A percentile compares a stretch with the other conserved stretches of the same genome.
These are phyloP conservation scores for Prunella himalayana DNA, from an alignment of 2,113 vertebrate genomes.

Conservation along the genomic window DNA sequence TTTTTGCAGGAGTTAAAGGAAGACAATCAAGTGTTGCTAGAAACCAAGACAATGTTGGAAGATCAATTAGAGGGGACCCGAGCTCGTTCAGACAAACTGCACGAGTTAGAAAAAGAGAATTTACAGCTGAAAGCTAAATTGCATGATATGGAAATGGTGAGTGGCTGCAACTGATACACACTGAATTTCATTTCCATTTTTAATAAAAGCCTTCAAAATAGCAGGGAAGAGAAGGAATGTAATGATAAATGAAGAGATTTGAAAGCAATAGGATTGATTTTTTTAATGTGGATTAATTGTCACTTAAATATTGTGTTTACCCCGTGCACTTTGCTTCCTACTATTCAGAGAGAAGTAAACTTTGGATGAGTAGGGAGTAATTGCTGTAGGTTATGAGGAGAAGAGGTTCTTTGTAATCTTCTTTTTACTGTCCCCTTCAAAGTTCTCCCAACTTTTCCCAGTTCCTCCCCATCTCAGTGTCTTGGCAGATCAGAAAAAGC, in stretches of 20 bases:
- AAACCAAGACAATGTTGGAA: constrained; percentile 96
- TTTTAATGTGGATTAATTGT: not conserved
- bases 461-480: not conserved
- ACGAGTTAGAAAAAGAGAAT: constrained; percentile 95
- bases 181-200: not conserved
- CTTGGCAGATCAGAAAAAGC: not conserved
- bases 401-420: not conserved
- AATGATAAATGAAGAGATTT: not conserved
- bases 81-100: constrained; percentile 92
- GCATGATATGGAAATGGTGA: constrained; percentile 96
- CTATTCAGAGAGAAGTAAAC: not conserved
- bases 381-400: not conserved
- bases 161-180: not conserved
- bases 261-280: fast-evolving
- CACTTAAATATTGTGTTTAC: not conserved
- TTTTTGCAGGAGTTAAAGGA: constrained; percentile 91
- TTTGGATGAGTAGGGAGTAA: not conserved
- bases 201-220: not conserved
- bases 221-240: not conserved
- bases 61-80: constrained; percentile 90
- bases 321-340: not conserved
- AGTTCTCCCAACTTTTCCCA: not conserved
- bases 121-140: constrained; percentile 94
- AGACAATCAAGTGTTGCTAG: constrained; percentile 95
- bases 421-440: not conserved